Conservation (phyloP, 2,888 invertebrate species). For the Tortrix viridana region DNA sequence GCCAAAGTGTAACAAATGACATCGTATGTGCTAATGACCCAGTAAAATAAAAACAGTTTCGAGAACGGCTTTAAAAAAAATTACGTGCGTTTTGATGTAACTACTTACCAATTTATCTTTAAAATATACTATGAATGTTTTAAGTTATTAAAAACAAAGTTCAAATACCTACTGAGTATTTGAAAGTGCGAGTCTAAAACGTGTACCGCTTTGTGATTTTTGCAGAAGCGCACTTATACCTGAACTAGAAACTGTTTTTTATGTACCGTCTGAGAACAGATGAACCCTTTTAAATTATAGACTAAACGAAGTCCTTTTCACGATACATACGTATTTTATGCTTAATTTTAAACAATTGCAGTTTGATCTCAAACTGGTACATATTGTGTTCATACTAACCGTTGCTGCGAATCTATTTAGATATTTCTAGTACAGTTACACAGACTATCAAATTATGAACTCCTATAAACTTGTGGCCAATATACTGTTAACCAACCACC, state of each 20-base stretch:
- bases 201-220: neutral
- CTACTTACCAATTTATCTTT: no score
- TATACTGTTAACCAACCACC: neutral
- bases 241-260: slow-evolving; percentile 5
- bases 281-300: neutral
- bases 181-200: neutral
- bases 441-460: no score
- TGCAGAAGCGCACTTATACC: neutral
- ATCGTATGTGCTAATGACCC: neutral
- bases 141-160: no score
- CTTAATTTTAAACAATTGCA: neutral
- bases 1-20: neutral
- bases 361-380: slow-evolving; percentile 2
- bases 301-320: no score
- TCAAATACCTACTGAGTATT: no score
- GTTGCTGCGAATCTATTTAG: neutral
- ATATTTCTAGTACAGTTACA: neutral
- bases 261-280: slow-evolving; percentile 4
- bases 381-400: slow-evolving; percentile 2
- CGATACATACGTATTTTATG: no score
- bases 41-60: neutral
- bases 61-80: slow-evolving; percentile 2
- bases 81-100: no score
- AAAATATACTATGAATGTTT: no score
- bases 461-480: neutral